A percentile compares a stretch with the other conserved stretches of the same genome.
Evolutionary conservation across 2,797 vertebrate species (phyloP).

Genomic region (Petrocephalus sullivani): DNA sequence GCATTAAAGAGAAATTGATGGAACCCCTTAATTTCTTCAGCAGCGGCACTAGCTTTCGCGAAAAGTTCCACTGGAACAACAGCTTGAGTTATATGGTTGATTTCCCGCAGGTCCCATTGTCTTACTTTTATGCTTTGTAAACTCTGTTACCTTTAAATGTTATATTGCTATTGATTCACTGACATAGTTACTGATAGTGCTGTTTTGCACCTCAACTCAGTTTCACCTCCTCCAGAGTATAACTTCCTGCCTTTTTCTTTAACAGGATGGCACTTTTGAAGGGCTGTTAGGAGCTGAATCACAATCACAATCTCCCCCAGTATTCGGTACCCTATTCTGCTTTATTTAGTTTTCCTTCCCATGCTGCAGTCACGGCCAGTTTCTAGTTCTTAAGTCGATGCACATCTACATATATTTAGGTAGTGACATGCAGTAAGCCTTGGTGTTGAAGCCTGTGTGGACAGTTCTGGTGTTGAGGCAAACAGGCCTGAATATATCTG

Average conservation of each 20-base stretch:
- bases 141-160: background rate
- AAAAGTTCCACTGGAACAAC: background rate
- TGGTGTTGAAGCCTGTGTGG: background rate
- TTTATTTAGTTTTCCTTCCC: too few relatives aligned
- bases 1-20: background rate
- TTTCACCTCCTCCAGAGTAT: background rate
- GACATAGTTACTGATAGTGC: background rate
- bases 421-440: background rate
- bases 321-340: too few relatives aligned
- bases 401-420: background rate
- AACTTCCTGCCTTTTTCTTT: background rate
- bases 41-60: background rate
- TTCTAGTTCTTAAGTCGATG: background rate
- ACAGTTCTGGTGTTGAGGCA: background rate
- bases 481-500: background rate
- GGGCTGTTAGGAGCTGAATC: background rate
- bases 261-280: background rate
- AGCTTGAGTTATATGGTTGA: background rate
- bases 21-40: background rate
- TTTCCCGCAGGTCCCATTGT: background rate
- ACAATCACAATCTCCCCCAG: background rate
- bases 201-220: background rate
- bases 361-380: background rate
- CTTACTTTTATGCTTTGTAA: background rate
- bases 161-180: background rate